These are phyloP conservation scores for Eciton burchellii DNA, from an alignment of 1,140 invertebrate species.

Conservation along the genomic window DNA sequence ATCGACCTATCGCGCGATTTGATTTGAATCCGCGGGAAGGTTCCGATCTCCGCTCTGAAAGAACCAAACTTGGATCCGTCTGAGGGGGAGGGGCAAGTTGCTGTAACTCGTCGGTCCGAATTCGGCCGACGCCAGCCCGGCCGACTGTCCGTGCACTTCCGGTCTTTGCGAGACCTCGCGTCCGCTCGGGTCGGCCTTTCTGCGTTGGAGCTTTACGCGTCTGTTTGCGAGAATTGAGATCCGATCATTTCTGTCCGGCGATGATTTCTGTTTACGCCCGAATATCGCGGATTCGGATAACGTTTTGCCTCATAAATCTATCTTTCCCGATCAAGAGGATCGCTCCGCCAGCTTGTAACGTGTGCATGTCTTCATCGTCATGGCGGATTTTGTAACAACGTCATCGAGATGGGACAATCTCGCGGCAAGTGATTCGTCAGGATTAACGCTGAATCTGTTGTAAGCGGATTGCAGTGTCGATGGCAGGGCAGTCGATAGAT, in stretches of 20 bases:
- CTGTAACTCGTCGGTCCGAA: background rate
- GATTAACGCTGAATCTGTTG: conserved; percentile 49
- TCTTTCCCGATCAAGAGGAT: background rate
- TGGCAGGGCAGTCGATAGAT: background rate
- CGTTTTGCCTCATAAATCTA: too few relatives aligned
- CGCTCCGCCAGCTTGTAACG: background rate
- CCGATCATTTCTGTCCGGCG: too few relatives aligned
- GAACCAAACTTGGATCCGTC: too few relatives aligned
- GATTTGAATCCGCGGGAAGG: background rate
- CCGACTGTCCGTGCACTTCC: conserved; percentile 9
- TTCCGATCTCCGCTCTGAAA: too few relatives aligned
- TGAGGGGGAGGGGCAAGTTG: conserved; percentile 6
- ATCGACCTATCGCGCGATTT: too few relatives aligned
- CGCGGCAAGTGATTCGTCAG: conserved; percentile 38
- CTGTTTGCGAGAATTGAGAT: background rate
- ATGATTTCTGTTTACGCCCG: too few relatives aligned
- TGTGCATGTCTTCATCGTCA: background rate
- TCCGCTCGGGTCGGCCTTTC: background rate
- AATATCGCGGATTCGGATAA: too few relatives aligned
- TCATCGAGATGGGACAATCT: conserved; percentile 25
- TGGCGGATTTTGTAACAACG: background rate
- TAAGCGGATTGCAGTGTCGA: conserved; percentile 13
- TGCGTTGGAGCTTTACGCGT: background rate
- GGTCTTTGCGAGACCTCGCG: conserved; percentile 5
- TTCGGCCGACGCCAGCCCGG: too few relatives aligned